phyloP scores from a whole-genome alignment of 2,888 invertebrate species.

The Aspidiotus destructor region DNA sequence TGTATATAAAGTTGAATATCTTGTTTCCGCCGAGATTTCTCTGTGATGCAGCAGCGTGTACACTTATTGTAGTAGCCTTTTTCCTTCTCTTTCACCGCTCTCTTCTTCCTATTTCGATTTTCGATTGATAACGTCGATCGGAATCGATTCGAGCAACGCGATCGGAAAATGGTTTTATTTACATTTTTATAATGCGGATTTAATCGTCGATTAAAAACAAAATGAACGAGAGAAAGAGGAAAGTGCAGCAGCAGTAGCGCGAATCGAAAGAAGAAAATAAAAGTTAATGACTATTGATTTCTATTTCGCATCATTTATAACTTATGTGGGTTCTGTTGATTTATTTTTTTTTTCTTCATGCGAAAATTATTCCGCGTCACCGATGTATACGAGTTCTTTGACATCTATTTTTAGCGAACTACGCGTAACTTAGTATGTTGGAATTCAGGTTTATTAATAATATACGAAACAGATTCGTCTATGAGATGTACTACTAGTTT shows the following conservation, averaged over 20 bases:
- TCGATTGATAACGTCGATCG: constrained; percentile 4
- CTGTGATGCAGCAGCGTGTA: too few relatives aligned
- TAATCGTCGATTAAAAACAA: background rate
- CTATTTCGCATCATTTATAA: background rate
- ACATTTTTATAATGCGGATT: background rate
- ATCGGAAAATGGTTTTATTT: background rate
- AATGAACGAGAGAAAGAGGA: background rate
- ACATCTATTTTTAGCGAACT: background rate
- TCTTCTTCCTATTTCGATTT: background rate
- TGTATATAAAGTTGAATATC: constrained; percentile 1
- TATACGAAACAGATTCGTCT: background rate
- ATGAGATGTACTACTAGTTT: too few relatives aligned
- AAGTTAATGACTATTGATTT: constrained; percentile 1
- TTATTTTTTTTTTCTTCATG: background rate
- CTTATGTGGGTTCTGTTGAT: background rate
- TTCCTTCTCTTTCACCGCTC: too few relatives aligned
- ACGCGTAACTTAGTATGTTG: background rate
- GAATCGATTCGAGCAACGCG: background rate
- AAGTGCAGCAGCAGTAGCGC: background rate
- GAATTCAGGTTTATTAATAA: constrained; percentile 1
- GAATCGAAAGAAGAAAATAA: background rate
- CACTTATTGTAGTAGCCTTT: background rate
- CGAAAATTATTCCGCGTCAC: background rate
- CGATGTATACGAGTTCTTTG: too few relatives aligned
- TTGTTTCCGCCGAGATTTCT: background rate